Base-by-base conservation (phyloP, 2,113 vertebrate species). In the Emberiza fucata region DNA sequence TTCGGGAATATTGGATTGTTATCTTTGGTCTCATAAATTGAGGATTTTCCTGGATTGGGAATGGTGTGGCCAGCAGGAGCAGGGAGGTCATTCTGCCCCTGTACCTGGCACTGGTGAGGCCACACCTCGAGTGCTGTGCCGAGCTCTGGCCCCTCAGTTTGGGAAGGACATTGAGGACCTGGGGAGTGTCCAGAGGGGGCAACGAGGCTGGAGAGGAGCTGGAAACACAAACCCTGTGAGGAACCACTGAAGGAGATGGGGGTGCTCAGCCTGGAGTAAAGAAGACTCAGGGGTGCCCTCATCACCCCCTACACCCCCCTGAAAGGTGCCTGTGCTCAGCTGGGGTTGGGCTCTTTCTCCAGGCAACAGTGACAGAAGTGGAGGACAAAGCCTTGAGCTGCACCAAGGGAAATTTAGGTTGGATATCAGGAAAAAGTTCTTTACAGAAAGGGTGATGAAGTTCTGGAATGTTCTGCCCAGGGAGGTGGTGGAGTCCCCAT, bases 1-100 rank as follows among this genome's bases (percentile, higher is more conserved):
- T 22, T 42, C 2, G 0, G 53, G 22, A 16, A 5, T 12, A 2
- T 39, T 18, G 27, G 7, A 3, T 68, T 5, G 29, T 45, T 16
- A 1, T 6, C 19, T 50, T 45, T 11, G 33, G 37, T 24, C 33
- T 66, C 56, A 7, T 8, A 4, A 63, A 35, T 4, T 0, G 0
- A 47, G 39, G 33, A 6, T 64, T 59, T 35, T 59, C 3, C 1
- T 35, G 14, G 13, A 5, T 57, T 1, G 0, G 33, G 56, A 11
- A 24, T 57, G 56, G 56, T 24, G 56, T 57, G 33, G 56, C 56
- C 56, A 57, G 22, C 56, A 35, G 56, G 9, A 35, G 33, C 56
- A 57, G 9, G 14, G 33, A 15, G 56, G 13, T n/a, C 33, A 15
- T 10, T 57, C 6, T 57, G 21, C 21, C 33, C 54, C 54, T n/a